Evolutionary conservation across 2,797 vertebrate species (phyloP).

Genomic region (Gymnothorax reevesii): DNA sequence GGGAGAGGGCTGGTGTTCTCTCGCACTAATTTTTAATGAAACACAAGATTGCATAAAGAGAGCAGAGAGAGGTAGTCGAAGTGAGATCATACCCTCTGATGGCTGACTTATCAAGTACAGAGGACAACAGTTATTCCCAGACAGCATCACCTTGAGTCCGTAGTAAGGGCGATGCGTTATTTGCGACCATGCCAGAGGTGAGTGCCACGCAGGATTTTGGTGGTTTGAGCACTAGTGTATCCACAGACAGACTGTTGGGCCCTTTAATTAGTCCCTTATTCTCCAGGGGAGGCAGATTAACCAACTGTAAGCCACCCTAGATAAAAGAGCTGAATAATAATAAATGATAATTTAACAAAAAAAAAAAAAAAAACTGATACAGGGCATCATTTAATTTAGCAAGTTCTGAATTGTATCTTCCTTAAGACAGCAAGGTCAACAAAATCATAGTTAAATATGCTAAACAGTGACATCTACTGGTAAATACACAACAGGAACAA

Average conservation of each 20-base stretch:
- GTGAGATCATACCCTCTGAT: neutral
- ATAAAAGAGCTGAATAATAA: too few species aligned
- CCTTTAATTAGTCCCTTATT: too few species aligned
- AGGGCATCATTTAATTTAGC: neutral
- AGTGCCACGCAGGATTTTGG: too few species aligned
- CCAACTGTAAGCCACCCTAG: too few species aligned
- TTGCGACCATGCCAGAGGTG: neutral
- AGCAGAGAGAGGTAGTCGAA: neutral
- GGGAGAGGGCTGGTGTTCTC: neutral
- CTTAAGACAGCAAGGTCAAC: neutral
- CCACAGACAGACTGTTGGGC: too few species aligned
- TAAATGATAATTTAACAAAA: neutral
- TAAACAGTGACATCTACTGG: conserved; percentile 1
- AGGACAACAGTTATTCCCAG: neutral
- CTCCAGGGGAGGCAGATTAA: too few species aligned
- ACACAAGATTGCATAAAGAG: neutral
- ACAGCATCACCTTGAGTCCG: neutral
- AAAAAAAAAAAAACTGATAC: neutral
- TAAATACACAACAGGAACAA: neutral
- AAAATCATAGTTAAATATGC: neutral
- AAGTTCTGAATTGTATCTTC: neutral
- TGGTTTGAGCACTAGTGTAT: too few species aligned
- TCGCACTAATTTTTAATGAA: neutral
- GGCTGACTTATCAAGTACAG: neutral
- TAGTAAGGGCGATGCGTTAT: neutral